phyloP scores from a whole-genome alignment of 1,140 invertebrate genomes.

The Leptopilina clavipes region DNA sequence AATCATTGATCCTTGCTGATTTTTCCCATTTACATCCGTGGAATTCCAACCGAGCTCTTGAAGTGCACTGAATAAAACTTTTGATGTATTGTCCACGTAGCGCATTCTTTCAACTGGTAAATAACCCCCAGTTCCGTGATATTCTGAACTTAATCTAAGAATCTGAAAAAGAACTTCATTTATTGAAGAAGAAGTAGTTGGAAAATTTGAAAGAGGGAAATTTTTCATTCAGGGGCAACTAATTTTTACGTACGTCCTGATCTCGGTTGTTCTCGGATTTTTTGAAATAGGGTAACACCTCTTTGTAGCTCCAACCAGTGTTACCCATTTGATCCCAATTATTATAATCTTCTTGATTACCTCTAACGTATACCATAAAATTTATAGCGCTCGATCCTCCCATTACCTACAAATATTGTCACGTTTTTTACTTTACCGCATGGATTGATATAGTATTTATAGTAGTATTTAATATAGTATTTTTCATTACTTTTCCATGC shows the following conservation, averaged over 20 bases:
- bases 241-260: background rate
- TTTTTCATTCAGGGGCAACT: no score
- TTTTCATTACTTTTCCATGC: conserved; percentile 36
- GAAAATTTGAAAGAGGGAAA: no score
- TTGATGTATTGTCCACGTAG: conserved; percentile 75
- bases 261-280: conserved; percentile 19
- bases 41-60: background rate
- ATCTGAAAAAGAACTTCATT: no score
- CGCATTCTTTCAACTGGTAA: conserved; percentile 78
- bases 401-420: background rate
- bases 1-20: background rate
- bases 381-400: background rate
- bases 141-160: conserved; percentile 51
- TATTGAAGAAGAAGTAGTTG: no score
- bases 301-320: background rate
- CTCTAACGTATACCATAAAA: background rate
- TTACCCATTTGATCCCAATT: background rate
- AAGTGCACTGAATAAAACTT: conserved; percentile 73
- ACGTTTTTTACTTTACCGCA: background rate
- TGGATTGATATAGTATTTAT: conserved; percentile 64
- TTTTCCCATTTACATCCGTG: background rate
- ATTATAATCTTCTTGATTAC: conserved; percentile 6
- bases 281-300: conserved; percentile 22
- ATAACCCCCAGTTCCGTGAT: conserved; percentile 78
- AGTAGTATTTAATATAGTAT: conserved; percentile 63